Conservation (phyloP, 2,888 invertebrate species). For the Archaeoteleia sp. region DNA sequence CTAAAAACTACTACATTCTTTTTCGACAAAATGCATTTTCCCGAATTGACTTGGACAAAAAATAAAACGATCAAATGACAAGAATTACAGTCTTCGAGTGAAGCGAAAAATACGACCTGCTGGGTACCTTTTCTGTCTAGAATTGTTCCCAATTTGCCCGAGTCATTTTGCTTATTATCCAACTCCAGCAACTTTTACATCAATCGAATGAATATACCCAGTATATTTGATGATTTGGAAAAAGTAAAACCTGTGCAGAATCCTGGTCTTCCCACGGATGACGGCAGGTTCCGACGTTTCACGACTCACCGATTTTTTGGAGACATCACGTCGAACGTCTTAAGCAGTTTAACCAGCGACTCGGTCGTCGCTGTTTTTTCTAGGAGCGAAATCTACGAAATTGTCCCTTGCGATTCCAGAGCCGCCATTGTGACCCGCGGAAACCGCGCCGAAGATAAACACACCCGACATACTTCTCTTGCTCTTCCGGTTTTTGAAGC, state of each 20-base stretch:
- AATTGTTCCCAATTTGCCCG: too few relatives aligned
- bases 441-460: conserved; percentile 48
- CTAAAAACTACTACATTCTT: too few relatives aligned
- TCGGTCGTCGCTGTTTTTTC: conserved; percentile 40
- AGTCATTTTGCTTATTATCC: too few relatives aligned
- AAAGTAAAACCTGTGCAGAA: conserved; percentile 1
- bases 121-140: too few relatives aligned
- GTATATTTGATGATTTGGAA: background rate
- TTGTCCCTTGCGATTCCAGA: conserved; percentile 46
- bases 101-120: too few relatives aligned
- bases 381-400: conserved; percentile 38
- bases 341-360: conserved; percentile 15
- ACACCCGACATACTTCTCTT: conserved; percentile 38
- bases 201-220: too few relatives aligned
- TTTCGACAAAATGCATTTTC: too few relatives aligned
- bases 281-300: conserved; percentile 43
- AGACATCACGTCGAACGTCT: conserved; percentile 36
- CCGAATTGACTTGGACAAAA: too few relatives aligned
- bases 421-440: conserved; percentile 40
- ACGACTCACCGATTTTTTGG: conserved; percentile 54
- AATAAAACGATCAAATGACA: too few relatives aligned
- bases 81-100: too few relatives aligned
- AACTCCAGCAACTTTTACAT: too few relatives aligned
- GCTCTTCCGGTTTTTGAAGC: conserved; percentile 52
- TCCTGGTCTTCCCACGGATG: conserved; percentile 55